Evolutionary conservation across 2,888 invertebrate species (phyloP).

Genomic region (Mermis nigrescens): DNA sequence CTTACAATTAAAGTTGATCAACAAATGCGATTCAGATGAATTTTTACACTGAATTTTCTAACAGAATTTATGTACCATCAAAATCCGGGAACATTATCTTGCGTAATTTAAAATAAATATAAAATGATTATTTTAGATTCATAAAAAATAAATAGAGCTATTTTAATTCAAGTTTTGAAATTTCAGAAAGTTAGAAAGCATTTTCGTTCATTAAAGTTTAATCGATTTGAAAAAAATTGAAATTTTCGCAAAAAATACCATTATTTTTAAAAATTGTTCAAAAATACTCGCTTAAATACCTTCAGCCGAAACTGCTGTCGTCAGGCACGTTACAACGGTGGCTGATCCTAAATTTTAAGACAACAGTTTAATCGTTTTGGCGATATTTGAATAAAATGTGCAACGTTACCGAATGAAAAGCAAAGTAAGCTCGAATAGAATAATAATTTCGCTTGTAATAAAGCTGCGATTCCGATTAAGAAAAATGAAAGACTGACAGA

Average conservation of each 20-base stretch:
- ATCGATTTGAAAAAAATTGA: no score
- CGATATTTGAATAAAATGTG: background rate
- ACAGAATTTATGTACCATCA: no score
- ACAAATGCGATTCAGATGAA: no score
- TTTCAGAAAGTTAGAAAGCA: no score
- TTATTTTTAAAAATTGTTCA: background rate
- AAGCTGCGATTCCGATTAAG: slow-evolving; percentile 57
- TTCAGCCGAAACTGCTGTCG: slow-evolving; percentile 67
- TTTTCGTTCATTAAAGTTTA: no score
- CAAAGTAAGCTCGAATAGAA: slow-evolving; percentile 64
- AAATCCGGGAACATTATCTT: no score
- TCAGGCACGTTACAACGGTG: slow-evolving; percentile 80
- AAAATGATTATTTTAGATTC: no score
- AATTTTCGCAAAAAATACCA: slow-evolving; percentile 1
- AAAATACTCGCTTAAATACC: slow-evolving; percentile 43
- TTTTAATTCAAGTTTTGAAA: no score
- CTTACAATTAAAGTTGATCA: no score
- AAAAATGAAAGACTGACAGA: slow-evolving; percentile 69
- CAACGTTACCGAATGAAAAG: slow-evolving; percentile 65
- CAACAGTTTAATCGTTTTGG: background rate
- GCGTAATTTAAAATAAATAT: no score
- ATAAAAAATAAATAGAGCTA: no score
- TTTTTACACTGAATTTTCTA: no score
- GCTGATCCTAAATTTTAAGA: slow-evolving; percentile 41
- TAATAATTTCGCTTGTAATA: slow-evolving; percentile 43